Conservation (phyloP, 2,888 invertebrate species). For the Pyrrhosoma nymphula region DNA sequence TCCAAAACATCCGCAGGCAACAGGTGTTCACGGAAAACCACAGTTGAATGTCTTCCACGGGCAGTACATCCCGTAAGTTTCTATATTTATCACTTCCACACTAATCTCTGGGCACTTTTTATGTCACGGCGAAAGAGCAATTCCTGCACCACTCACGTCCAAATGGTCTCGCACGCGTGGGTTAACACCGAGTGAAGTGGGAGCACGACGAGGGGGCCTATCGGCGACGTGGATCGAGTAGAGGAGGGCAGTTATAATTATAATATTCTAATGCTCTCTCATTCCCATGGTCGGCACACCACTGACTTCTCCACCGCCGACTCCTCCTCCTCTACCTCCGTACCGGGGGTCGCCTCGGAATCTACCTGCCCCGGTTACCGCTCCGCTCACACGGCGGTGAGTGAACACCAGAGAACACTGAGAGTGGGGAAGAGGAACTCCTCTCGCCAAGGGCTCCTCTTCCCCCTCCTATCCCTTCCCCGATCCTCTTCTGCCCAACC, state of each 20-base stretch:
- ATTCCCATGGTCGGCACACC: too few species aligned
- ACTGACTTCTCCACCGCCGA: not conserved
- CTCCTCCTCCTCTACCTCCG: not conserved
- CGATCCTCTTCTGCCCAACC: not conserved
- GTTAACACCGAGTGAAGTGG: not conserved
- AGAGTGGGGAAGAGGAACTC: not conserved
- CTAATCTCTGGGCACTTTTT: not conserved
- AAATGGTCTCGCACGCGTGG: too few species aligned
- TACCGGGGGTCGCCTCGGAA: not conserved
- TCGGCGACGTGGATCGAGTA: not conserved
- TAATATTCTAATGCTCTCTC: constrained; percentile 40
- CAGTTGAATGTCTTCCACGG: not conserved
- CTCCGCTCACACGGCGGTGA: not conserved
- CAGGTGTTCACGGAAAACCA: constrained; percentile 48
- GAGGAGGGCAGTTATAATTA: not conserved
- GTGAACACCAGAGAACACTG: not conserved
- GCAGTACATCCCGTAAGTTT: not conserved
- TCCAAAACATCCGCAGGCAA: constrained; percentile 38
- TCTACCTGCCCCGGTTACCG: constrained; percentile 40
- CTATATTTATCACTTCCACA: not conserved
- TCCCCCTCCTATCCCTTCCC: not conserved
- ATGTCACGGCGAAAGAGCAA: not conserved
- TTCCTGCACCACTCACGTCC: not conserved
- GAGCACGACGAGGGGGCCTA: not conserved
- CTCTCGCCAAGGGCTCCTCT: not conserved